phyloP scores from a whole-genome alignment of 2,113 vertebrate species.

The Apeltes quadracus region DNA sequence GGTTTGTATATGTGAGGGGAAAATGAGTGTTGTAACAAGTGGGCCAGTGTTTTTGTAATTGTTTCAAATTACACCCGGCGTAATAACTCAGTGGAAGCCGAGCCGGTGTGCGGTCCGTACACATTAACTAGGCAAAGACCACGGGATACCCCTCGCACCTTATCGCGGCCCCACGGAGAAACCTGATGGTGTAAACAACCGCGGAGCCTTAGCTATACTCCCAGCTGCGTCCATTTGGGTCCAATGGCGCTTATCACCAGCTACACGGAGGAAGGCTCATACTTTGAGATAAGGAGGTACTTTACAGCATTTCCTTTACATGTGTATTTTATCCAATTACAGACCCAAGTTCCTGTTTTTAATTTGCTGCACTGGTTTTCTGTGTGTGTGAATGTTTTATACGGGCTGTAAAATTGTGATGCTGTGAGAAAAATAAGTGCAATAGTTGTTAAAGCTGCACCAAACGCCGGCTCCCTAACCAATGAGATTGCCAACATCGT shows the following conservation, averaged over 20 bases:
- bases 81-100: constrained; percentile 76
- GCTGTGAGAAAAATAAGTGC: constrained; percentile 60
- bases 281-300: constrained; percentile 57
- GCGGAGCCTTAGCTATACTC: constrained; percentile 41
- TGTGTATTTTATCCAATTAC: constrained; percentile 67
- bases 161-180: constrained; percentile 52
- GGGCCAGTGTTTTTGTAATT: constrained; percentile 82
- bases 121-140: constrained; percentile 68
- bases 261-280: constrained; percentile 45
- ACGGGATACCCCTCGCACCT: constrained; percentile 73
- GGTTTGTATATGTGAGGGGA: constrained; percentile 79
- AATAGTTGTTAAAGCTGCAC: constrained; percentile 71
- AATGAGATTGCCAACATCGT: constrained; percentile 57
- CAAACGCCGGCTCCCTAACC: constrained; percentile 69
- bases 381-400: constrained; percentile 60
- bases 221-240: constrained; percentile 66
- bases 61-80: constrained; percentile 80
- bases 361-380: constrained; percentile 66
- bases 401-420: constrained; percentile 67
- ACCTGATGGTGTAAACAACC: constrained; percentile 58
- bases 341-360: constrained; percentile 64
- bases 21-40: constrained; percentile 83
- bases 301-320: constrained; percentile 68
- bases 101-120: constrained; percentile 69
- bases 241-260: constrained; percentile 46